phyloP scores from a whole-genome alignment of 2,113 vertebrate genomes.

The Tichodroma muraria region DNA sequence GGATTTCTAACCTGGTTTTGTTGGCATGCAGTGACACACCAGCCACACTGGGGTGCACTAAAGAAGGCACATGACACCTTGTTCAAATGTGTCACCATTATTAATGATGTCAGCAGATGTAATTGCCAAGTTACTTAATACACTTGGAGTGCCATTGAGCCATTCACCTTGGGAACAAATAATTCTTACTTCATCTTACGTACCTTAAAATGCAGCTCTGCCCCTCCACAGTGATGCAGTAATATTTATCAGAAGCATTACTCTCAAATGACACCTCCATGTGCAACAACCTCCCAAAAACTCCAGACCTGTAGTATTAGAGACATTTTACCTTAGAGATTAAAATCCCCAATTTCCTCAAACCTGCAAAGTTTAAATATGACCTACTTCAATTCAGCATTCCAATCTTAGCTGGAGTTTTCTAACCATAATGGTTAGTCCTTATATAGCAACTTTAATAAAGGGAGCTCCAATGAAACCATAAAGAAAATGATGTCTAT shows the following conservation, averaged over 20 bases:
- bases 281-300: not conserved
- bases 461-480: not conserved
- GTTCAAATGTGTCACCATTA: not conserved
- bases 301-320: not conserved
- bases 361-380: not conserved
- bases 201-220: not conserved
- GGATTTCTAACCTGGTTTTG: not conserved
- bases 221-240: not conserved
- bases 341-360: not conserved
- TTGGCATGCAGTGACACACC: not conserved
- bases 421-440: not conserved
- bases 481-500: not conserved
- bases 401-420: not conserved
- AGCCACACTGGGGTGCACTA: not conserved
- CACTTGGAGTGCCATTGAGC: not conserved
- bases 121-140: not conserved
- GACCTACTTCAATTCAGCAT: not conserved
- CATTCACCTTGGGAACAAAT: not conserved
- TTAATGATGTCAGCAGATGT: not conserved
- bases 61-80: not conserved
- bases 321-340: not conserved
- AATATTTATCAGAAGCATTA: not conserved
- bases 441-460: not conserved
- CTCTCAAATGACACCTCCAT: not conserved
- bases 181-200: not conserved